These are phyloP conservation scores for Carollia perspicillata DNA, from an alignment of 2,113 vertebrate species.

Conservation along the genomic window DNA sequence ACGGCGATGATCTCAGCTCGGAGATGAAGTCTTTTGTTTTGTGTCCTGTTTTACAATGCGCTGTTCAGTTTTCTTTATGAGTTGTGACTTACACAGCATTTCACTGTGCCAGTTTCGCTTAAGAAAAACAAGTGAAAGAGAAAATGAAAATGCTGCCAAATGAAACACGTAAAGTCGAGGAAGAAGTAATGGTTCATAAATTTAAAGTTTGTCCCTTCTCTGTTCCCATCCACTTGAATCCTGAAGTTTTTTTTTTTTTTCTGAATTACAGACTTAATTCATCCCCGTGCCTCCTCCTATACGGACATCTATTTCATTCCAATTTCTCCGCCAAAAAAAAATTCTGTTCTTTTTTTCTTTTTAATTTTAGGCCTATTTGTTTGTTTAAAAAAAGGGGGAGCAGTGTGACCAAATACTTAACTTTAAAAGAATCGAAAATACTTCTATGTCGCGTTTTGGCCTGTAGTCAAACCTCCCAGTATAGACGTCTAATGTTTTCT, in stretches of 20 bases:
- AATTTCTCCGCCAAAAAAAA: neutral
- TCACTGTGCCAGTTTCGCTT: conserved; percentile 35
- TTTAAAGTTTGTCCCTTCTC: conserved; percentile 52
- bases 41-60: conserved; percentile 72
- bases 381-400: neutral
- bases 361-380: neutral
- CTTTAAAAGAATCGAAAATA: neutral
- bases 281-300: neutral
- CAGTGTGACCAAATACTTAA: neutral
- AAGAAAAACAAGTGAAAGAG: neutral
- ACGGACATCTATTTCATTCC: neutral
- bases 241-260: neutral
- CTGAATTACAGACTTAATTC: neutral
- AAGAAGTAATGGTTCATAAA: neutral
- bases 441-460: neutral
- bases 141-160: conserved; percentile 20
- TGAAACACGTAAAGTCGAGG: neutral
- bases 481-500: neutral
- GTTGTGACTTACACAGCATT: conserved; percentile 44
- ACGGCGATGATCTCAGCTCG: conserved; percentile 65
- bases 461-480: neutral
- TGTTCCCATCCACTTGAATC: conserved; percentile 13
- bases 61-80: conserved; percentile 52
- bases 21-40: conserved; percentile 69
- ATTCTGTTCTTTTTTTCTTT: neutral